Percentiles rank a stretch among this genome's conserved stretches.
phyloP scores from a whole-genome alignment of 1,140 invertebrate species.

The Euborellia annulipes region DNA sequence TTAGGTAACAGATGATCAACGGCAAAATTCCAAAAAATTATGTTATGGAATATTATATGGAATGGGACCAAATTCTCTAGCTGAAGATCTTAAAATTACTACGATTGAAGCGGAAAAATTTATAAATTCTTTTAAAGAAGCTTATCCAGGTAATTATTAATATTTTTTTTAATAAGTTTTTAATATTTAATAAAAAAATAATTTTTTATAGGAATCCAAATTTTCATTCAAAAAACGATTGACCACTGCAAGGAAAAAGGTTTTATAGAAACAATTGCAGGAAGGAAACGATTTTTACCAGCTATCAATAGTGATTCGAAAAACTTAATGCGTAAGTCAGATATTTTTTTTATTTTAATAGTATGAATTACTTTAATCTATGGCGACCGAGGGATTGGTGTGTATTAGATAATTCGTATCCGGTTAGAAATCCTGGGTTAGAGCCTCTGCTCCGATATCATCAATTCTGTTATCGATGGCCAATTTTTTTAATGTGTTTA shows the following conservation, averaged over 20 bases:
- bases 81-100: conserved; percentile 60
- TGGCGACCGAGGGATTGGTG: too few relatives aligned
- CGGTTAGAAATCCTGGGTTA: too few relatives aligned
- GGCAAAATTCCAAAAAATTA: conserved; percentile 81
- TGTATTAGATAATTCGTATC: too few relatives aligned
- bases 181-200: background rate
- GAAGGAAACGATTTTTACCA: conserved; percentile 61
- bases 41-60: conserved; percentile 97
- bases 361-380: too few relatives aligned
- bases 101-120: conserved; percentile 67
- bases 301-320: conserved; percentile 43
- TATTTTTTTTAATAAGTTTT: conserved; percentile 1
- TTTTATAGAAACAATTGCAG: conserved; percentile 69
- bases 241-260: conserved; percentile 52
- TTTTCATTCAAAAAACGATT: conserved; percentile 48
- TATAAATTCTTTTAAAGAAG: conserved; percentile 64
- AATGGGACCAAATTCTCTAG: conserved; percentile 78
- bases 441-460: too few relatives aligned
- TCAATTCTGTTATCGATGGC: too few relatives aligned
- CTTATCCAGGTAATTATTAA: conserved; percentile 46
- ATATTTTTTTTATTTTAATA: too few relatives aligned
- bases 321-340: too few relatives aligned
- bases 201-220: conserved; percentile 28
- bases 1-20: conserved; percentile 52
- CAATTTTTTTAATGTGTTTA: too few relatives aligned